Evolutionary conservation across 2,797 vertebrate species (phyloP).

Genomic region (Sebastes hubbsi): DNA sequence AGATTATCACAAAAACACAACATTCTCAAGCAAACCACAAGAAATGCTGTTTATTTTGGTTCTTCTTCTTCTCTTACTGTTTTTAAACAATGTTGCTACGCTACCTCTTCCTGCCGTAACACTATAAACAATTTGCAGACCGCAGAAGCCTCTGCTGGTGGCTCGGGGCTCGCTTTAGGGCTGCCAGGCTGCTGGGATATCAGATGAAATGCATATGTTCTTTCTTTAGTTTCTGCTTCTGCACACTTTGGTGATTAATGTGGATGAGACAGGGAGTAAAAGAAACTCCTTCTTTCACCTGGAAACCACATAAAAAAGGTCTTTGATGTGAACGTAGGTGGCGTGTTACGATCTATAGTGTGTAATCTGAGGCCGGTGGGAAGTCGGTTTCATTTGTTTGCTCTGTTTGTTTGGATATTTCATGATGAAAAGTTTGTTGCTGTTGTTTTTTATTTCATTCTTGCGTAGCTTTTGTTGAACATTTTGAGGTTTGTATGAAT

Average conservation of each 20-base stretch:
- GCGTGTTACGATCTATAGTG: slow-evolving; percentile 22
- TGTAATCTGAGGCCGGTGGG: slow-evolving; percentile 54
- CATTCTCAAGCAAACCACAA: slow-evolving; percentile 49
- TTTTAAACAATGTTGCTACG: slow-evolving; percentile 69
- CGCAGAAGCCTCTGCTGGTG: slow-evolving; percentile 33
- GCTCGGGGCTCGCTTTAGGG: slow-evolving; percentile 21
- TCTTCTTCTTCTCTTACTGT: slow-evolving; percentile 34
- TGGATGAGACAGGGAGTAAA: background rate
- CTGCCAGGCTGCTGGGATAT: slow-evolving; percentile 47
- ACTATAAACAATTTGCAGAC: slow-evolving; percentile 68
- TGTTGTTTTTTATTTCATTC: slow-evolving; percentile 55
- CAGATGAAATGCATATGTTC: slow-evolving; percentile 16
- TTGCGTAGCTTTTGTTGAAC: slow-evolving; percentile 68
- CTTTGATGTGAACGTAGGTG: slow-evolving; percentile 14
- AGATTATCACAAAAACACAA: slow-evolving; percentile 62
- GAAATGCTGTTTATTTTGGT: slow-evolving; percentile 63
- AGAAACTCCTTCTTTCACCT: slow-evolving; percentile 3
- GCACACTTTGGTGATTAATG: background rate
- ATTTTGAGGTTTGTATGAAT: slow-evolving; percentile 66
- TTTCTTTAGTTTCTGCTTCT: background rate
- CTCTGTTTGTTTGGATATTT: slow-evolving; percentile 54
- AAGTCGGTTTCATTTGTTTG: slow-evolving; percentile 56
- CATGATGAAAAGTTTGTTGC: slow-evolving; percentile 67
- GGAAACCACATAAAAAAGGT: background rate
- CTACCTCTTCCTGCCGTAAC: slow-evolving; percentile 56